Base-by-base conservation (phyloP, 2,797 vertebrate genomes). In the Alcedo quadribrachys region DNA sequence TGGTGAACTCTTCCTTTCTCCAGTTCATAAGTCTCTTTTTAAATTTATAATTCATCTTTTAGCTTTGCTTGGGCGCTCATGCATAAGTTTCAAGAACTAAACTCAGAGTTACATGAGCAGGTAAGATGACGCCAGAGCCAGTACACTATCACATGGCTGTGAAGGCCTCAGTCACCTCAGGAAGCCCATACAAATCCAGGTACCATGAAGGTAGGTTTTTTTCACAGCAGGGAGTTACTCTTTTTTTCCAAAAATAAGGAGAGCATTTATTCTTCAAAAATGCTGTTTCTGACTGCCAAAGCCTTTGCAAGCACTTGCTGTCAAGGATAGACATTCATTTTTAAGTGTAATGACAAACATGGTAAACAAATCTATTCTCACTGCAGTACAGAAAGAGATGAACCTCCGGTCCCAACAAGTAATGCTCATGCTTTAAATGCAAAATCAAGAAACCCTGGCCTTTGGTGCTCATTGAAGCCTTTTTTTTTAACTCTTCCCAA, bases 391-490 rank as follows among this genome's bases (percentile, higher is more conserved):
- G 55, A 91, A 87, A 77, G n/a, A 71, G 27, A 78, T 9, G 48
- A 0, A 0, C 15, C 50, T 70, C 32, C 30, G 60, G n/a, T 74
- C 54, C 27, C 27, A 71, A 22, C 3, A 85, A 68, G 30, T 35
- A 58, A 8, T 48, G n/a, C 20, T 81, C 27, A 61, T 32, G 61
- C 8, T 63, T 81, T 15, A 32, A 32, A 69, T 15, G 14, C 22
- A 85, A 85, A 81, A 42, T 40, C n/a, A 90, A 68, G 50, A 87
- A 87, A 74, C 5, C 19, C 42, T 69, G 67, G 15, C n/a, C 19
- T 76, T 60, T 85, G 14, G 19, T 60, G 13, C 6, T 89, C 21
- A 66, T 5, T 9, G 8, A 7, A 90, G 25, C 16, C 74, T 63
- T 46, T n/a, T 58, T 58, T 5, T 24, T 2, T 45, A 37, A 40